phyloP scores from a whole-genome alignment of 1,140 invertebrate genomes.

The Phymorhynchus buccinoides region DNA sequence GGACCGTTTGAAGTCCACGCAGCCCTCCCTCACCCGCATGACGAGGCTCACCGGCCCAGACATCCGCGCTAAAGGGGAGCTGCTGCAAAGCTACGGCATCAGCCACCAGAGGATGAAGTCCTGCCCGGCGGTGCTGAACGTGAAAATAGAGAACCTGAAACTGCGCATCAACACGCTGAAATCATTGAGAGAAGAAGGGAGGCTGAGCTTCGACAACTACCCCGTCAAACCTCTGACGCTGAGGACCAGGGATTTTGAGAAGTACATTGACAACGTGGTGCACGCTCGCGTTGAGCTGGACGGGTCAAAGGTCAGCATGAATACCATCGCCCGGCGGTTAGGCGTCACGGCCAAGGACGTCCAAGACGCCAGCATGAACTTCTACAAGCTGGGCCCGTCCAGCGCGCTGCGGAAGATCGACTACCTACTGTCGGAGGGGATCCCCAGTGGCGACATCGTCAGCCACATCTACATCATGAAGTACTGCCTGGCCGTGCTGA shows the following conservation, averaged over 20 bases:
- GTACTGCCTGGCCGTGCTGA: background rate
- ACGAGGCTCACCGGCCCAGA: background rate
- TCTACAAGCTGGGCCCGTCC: background rate
- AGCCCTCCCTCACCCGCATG: background rate
- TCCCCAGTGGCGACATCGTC: background rate
- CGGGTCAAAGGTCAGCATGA: background rate
- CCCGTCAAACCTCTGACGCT: background rate
- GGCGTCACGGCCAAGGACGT: constrained; percentile 29
- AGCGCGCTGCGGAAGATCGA: background rate
- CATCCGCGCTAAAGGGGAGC: background rate
- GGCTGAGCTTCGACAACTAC: constrained; percentile 10
- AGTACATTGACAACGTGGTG: background rate
- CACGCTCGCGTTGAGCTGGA: background rate
- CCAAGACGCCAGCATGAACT: constrained; percentile 21
- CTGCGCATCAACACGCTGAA: background rate
- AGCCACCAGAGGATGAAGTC: background rate
- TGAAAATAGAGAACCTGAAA: background rate
- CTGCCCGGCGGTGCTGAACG: constrained; percentile 1
- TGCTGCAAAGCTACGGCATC: constrained; percentile 7
- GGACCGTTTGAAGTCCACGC: background rate
- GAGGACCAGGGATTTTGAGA: background rate
- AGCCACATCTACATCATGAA: constrained; percentile 32
- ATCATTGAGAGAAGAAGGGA: constrained; percentile 5
- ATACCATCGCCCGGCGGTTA: background rate
- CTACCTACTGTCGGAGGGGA: constrained; percentile 17